phyloP scores from a whole-genome alignment of 2,113 vertebrate genomes.

The Apodemus speciosus region DNA sequence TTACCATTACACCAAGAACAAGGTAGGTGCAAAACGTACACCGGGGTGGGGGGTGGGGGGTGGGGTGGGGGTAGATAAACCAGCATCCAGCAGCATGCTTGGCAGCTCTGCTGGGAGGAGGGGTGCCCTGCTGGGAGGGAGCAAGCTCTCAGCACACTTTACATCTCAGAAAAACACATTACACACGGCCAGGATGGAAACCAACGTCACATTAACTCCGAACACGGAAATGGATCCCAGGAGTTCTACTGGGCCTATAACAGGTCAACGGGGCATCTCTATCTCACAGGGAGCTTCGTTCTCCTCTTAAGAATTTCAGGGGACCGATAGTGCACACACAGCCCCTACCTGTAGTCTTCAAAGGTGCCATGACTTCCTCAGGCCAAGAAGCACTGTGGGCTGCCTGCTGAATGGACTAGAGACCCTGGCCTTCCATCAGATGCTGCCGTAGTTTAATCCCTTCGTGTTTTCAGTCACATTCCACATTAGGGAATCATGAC shows the following conservation, averaged over 20 bases:
- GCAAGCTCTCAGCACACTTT: neutral
- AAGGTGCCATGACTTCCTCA: neutral
- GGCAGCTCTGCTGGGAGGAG: neutral
- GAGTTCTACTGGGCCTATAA: neutral
- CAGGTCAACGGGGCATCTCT: neutral
- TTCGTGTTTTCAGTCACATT: neutral
- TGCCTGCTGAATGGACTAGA: neutral
- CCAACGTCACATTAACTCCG: neutral
- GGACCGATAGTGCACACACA: neutral
- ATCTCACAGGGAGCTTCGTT: neutral
- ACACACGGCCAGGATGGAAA: neutral
- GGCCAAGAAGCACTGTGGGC: neutral
- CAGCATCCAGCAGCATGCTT: accelerated
- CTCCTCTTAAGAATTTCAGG: neutral
- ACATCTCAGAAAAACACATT: neutral
- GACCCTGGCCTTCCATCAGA: neutral
- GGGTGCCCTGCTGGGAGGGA: neutral
- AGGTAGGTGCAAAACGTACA: conserved; percentile 83
- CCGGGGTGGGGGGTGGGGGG: too few species aligned
- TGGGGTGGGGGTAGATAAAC: too few species aligned
- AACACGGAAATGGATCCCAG: neutral
- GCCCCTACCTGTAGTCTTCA: neutral
- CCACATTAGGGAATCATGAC: neutral
- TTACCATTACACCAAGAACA: conserved; percentile 89
- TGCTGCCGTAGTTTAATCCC: neutral